These are phyloP conservation scores for Frieseomelitta varia DNA, from an alignment of 1,140 invertebrate species.

Conservation along the genomic window DNA sequence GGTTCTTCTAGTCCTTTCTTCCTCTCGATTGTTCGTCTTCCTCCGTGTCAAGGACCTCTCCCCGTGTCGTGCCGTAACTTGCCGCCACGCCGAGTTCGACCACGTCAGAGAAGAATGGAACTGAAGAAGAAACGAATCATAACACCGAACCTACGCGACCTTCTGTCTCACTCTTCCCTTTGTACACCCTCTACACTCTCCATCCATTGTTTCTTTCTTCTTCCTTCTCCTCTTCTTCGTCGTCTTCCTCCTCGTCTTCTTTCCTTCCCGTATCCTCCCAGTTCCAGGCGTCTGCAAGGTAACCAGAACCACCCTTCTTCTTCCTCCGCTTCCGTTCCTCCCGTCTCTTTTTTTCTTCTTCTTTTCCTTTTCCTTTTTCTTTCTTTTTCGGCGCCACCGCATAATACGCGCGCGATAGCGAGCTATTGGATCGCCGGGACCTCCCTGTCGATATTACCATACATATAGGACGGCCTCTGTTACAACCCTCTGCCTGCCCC, in stretches of 20 bases:
- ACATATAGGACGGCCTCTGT: constrained; percentile 73
- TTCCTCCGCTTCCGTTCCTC: constrained; percentile 30
- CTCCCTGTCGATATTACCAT: constrained; percentile 75
- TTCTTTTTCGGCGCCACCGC: constrained; percentile 61
- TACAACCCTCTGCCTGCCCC: constrained; percentile 66
- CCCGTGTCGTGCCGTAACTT: constrained; percentile 55
- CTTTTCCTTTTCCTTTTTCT: too few relatives aligned
- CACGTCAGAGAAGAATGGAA: constrained; percentile 56
- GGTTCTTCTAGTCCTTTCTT: constrained; percentile 41
- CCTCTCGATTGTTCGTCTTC: constrained; percentile 55
- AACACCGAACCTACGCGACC: background rate
- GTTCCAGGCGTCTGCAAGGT: constrained; percentile 1
- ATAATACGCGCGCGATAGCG: constrained; percentile 62
- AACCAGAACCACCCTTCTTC: constrained; percentile 29
- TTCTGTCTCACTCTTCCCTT: constrained; percentile 27
- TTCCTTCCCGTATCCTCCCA: constrained; percentile 33
- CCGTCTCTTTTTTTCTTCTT: too few relatives aligned
- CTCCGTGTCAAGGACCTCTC: constrained; percentile 44
- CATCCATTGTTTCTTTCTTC: background rate
- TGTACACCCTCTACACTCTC: background rate
- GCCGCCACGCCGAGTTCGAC: constrained; percentile 45
- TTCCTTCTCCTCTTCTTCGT: background rate
- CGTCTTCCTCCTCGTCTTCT: background rate
- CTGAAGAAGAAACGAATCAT: constrained; percentile 46
- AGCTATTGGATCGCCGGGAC: constrained; percentile 65